Base-by-base conservation (phyloP, 2,888 invertebrate genomes). In the Heliconius sara region DNA sequence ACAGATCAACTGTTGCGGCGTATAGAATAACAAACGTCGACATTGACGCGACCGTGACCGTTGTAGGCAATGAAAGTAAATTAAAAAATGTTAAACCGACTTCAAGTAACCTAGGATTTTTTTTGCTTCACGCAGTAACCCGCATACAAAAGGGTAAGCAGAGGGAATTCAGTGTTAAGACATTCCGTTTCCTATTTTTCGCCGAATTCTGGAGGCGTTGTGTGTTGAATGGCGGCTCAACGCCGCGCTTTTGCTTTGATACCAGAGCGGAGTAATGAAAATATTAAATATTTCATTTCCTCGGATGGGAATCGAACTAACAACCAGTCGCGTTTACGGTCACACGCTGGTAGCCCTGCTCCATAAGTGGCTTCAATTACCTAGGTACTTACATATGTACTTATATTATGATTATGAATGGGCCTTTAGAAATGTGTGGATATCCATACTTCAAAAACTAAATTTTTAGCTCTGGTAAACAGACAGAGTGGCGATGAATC, bases 11-110 rank as follows among this genome's bases (percentile, higher is more conserved):
- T 16, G 25, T 75, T 52, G 27, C 60, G n/a, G 27, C 47, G 77
- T 60, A 71, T 72, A 34, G 80, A 80, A 80, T 80, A 76, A 67
- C 78, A 80, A 80, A 72, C 16, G 57, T 9, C 30, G 78, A 27
- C 80, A 80, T 57, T 79, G 79, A 25, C 12, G 47, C 47, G 70
- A 71, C 70, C 80, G 78, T 78, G 80, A 80, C 72, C 25, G 72
- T 39, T 60, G 30, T 12, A 10, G 43, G 16, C 30, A 27, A 30
- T 66, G 27, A 66, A 30, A 66, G 27, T 66, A 2, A 66, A 30
- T 66, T 30, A 66, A 65, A 27, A 63, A 63, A 27, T 13, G 13
- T 27, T 13, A 10, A 65, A 65, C 13, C 25, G 4, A 25, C 27
- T 65, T 65, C 5, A 16, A 65, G 1, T 16, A 16, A 12, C 1